Evolutionary conservation across 2,797 vertebrate genomes (phyloP), one percentile per base, ranked within the genome.

Genomic region (Acanthurus tractus): DNA sequence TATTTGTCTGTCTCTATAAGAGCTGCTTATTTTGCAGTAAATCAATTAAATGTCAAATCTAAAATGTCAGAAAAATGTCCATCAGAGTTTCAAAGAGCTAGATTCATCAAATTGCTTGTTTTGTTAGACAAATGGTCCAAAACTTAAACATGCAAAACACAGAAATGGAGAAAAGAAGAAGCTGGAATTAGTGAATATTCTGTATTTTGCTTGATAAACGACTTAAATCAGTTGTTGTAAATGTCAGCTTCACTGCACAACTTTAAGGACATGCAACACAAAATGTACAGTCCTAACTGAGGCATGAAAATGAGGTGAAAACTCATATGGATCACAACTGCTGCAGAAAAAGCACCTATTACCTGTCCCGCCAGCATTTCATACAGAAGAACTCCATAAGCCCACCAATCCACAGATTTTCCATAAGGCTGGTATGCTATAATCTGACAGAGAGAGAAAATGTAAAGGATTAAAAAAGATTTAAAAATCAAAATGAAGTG

Each of bases 331-430:
- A 58, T 1, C 29, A 34, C 6, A 14, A 40, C 3, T 38, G 55
- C 11, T 54, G 57, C 20, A 62, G 25, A 38, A n/a, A 71, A 64
- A 63, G 1, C 42, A 13, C 6, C 25, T 6, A 20, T 59, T 88
- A 99, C 98, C 98, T 99, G 98, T 83, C 98, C 98, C 4, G 98
- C 98, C 89, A 99, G 72, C 98, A 99, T 99, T 89, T 99, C 98
- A 17, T 99, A 99, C 23, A 99, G 96, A 70, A 99, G 96, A 13
- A 99, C 98, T 52, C 98, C 98, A 0, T 97, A 99, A 0, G 98
- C 98, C 98, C 98, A 99, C 98, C 98, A 99, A 72, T 99, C 98
- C 93, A 99, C 98, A 0, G 98, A 99, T 89, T 97, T 99, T 62
- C 96, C 97, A 29, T 99, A 99, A 29, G 98, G 97, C 93, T 99